These are phyloP conservation scores for Pachyrhynchus sulphureomaculatus DNA, from an alignment of 1,140 invertebrate species.

Conservation along the genomic window DNA sequence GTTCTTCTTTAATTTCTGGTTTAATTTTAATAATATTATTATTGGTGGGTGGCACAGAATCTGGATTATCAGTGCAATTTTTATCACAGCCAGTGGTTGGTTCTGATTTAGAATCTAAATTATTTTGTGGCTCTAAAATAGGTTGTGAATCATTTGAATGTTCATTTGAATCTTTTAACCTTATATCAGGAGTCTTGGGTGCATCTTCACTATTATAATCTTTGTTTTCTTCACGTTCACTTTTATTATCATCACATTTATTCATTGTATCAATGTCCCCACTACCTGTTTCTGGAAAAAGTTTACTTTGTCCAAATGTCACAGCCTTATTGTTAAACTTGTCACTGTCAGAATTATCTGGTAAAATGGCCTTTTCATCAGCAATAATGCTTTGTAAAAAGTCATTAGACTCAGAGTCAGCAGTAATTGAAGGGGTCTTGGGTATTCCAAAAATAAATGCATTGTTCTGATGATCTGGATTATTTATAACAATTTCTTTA, in stretches of 20 bases:
- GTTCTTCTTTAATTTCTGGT: constrained; percentile 22
- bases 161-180: constrained; percentile 14
- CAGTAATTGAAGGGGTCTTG: constrained; percentile 19
- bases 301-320: constrained; percentile 18
- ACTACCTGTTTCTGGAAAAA: constrained; percentile 8
- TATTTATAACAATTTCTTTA: constrained; percentile 15
- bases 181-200: constrained; percentile 6
- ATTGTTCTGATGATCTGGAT: constrained; percentile 16
- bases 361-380: constrained; percentile 24
- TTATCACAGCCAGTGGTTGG: constrained; percentile 38
- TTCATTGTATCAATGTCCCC: constrained; percentile 1
- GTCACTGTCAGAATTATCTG: constrained; percentile 3
- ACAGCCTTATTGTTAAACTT: constrained; percentile 2
- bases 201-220: constrained; percentile 18
- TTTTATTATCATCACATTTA: constrained; percentile 17
- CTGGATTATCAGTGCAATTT: constrained; percentile 28
- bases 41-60: constrained; percentile 8
- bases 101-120: constrained; percentile 26
- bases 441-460: constrained; percentile 17
- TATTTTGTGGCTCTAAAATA: constrained; percentile 8
- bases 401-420: constrained; percentile 19
- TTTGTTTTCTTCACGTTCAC: constrained; percentile 8
- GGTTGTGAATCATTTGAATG: constrained; percentile 4
- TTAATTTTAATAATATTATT: constrained; percentile 33
- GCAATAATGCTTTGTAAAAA: constrained; percentile 19